Evolutionary conservation across 2,797 vertebrate species (phyloP), one percentile per base, ranked within the genome.

Genomic region (Holocentrus rufus): DNA sequence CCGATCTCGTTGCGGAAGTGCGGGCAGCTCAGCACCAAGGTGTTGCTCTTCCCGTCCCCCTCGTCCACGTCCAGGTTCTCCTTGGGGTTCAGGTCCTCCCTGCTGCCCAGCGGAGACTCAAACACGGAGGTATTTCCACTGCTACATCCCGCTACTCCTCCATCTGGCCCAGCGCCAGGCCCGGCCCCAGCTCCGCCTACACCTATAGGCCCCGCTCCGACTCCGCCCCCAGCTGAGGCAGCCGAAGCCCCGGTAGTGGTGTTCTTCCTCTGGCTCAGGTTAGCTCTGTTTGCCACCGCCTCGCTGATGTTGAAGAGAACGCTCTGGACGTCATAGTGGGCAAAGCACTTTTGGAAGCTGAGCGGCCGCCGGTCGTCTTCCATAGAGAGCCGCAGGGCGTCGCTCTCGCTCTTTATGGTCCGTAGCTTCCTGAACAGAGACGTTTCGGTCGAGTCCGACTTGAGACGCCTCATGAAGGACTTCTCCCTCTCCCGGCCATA

Each of bases 311-410:
- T 97, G 87, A 99, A 99, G 82, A 98, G 94, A 68, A 98, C 87
- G 17, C 98, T 99, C 93, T 99, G 98, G 69, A 99, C 97, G 22
- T 99, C 98, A 0, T 99, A 99, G 89, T 99, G 98, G 22, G 97
- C 95, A 58, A 99, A 99, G 87, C 96, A 98, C 80, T 96, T 97
- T 74, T 98, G 97, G 71, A 96, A 97, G 72, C 95, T 95, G 86
- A 96, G 95, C 0, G 95, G 93, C 18, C 95, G 94, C 10, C 94
- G 65, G 27, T 98, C 96, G 1, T 95, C 93, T 39, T 98, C 97
- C 0, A 95, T 75, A 0, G 94, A 93, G 50, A 97, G 95, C 68
- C 93, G 93, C 72, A 97, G 90, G 4, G 95, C 91, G 3, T 98
- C 96, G 0, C 96, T 96, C 74, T 99, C 98, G 0, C 96, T 97